Percentiles rank a stretch among this genome's conserved stretches.
These are phyloP conservation scores for Osmoderma eremita DNA, from an alignment of 2,888 invertebrate species.

Conservation along the genomic window DNA sequence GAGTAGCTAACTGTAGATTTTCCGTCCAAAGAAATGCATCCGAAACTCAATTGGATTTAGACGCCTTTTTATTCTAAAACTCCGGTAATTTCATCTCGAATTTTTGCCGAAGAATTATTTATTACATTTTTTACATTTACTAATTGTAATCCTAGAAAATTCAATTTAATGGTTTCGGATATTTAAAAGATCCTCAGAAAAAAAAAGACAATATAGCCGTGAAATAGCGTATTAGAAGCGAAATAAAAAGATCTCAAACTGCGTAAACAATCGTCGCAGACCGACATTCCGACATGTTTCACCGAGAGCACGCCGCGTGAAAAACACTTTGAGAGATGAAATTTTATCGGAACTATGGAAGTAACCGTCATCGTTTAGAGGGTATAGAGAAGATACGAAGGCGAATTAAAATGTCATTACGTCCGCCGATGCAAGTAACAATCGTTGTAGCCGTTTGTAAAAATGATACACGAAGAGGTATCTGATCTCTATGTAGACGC, in stretches of 20 bases:
- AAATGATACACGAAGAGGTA: neutral
- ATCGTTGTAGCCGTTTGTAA: no score
- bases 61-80: slow-evolving; percentile 10
- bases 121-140: slow-evolving; percentile 24
- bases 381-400: no score
- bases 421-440: no score
- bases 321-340: neutral
- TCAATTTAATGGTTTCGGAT: slow-evolving; percentile 38
- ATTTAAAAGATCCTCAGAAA: slow-evolving; percentile 23
- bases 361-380: no score
- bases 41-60: slow-evolving; percentile 27
- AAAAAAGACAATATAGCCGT: slow-evolving; percentile 40
- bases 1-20: slow-evolving; percentile 25
- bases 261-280: slow-evolving; percentile 13
- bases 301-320: neutral
- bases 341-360: no score
- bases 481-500: neutral
- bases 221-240: slow-evolving; percentile 37
- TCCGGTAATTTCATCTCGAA: slow-evolving; percentile 19
- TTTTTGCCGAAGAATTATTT: slow-evolving; percentile 17
- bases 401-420: no score
- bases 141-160: slow-evolving; percentile 28
- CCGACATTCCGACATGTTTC: no score
- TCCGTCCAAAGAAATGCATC: neutral
- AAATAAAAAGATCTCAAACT: slow-evolving; percentile 20